phyloP scores from a whole-genome alignment of 2,113 vertebrate genomes.

The Bathybates hornii region DNA sequence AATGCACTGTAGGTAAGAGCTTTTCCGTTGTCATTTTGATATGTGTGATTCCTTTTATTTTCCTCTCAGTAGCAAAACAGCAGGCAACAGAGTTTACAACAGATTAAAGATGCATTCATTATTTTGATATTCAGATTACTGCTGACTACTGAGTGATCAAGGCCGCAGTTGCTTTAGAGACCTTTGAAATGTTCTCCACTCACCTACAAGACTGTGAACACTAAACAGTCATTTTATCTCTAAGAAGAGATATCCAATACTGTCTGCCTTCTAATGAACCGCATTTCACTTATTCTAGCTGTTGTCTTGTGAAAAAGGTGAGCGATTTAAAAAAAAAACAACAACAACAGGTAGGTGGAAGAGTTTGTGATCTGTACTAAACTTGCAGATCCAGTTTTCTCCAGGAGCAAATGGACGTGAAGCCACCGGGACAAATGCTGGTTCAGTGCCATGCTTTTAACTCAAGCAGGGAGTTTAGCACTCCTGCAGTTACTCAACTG shows the following conservation, averaged over 20 bases:
- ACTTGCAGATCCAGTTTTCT: background rate
- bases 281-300: background rate
- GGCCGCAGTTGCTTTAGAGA: background rate
- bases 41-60: background rate
- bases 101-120: background rate
- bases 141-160: background rate
- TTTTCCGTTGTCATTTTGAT: background rate
- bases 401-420: background rate
- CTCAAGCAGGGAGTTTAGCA: background rate
- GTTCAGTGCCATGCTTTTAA: background rate
- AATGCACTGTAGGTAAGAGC: background rate
- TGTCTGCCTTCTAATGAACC: background rate
- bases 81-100: background rate
- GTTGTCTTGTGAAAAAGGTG: background rate
- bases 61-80: background rate
- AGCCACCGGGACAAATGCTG: background rate
- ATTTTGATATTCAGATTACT: background rate
- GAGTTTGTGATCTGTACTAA: background rate
- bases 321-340: background rate
- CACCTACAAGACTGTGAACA: background rate
- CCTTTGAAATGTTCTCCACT: background rate
- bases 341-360: background rate
- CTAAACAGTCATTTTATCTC: background rate
- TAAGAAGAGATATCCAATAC: background rate
- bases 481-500: background rate